Conservation (phyloP, 2,888 invertebrate species). For the Tricholauxania praeusta region DNA sequence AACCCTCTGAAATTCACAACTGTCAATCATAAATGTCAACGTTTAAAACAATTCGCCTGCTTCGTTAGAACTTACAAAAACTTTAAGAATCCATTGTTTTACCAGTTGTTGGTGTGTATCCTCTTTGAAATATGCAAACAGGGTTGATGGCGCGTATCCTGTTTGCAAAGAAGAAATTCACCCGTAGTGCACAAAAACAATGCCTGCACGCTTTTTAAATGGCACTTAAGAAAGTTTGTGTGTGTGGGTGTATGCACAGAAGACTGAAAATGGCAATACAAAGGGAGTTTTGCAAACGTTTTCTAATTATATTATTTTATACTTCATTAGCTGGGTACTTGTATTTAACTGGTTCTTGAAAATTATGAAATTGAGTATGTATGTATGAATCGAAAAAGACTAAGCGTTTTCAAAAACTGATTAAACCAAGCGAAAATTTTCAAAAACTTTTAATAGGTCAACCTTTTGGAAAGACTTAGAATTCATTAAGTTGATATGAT, state of each 20-base stretch:
- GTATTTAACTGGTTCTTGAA: no score
- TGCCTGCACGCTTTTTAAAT: slow-evolving; percentile 4
- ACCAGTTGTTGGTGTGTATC: neutral
- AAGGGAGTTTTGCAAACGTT: slow-evolving; percentile 28
- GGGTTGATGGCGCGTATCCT: slow-evolving; percentile 27
- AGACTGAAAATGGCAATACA: slow-evolving; percentile 25
- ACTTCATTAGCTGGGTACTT: slow-evolving; percentile 16
- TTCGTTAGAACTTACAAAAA: slow-evolving; percentile 45
- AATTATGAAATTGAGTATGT: no score
- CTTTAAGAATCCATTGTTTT: slow-evolving; percentile 17
- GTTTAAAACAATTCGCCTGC: slow-evolving; percentile 40
- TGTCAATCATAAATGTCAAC: slow-evolving; percentile 26
- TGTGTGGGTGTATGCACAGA: neutral
- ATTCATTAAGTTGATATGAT: no score
- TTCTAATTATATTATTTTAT: slow-evolving; percentile 25
- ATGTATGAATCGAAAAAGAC: no score
- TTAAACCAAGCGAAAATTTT: no score
- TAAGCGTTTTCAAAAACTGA: no score
- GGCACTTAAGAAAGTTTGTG: slow-evolving; percentile 10
- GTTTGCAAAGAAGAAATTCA: slow-evolving; percentile 4
- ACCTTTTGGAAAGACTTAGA: no score
- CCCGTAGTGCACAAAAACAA: neutral
- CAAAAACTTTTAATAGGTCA: no score
- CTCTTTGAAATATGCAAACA: neutral
- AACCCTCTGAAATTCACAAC: slow-evolving; percentile 16